A percentile compares a stretch with the other conserved stretches of the same genome.
Evolutionary conservation across 2,797 vertebrate genomes (phyloP).

Genomic region (Malurus splendens): DNA sequence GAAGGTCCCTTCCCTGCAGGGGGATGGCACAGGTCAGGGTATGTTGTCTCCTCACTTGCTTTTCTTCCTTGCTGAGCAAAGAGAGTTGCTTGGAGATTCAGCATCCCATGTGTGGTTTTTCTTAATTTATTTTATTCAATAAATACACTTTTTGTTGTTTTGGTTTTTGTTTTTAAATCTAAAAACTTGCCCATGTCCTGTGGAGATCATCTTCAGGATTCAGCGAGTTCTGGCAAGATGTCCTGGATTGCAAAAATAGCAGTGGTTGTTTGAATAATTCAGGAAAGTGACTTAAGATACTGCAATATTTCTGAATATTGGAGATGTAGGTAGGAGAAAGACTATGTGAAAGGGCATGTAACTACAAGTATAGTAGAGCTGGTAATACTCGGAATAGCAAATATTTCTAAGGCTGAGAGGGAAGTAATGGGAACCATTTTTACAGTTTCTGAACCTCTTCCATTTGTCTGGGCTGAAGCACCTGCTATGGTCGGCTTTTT

Average conservation of each 20-base stretch:
- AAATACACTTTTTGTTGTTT: no score
- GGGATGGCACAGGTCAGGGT: not conserved
- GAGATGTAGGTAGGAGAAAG: accelerated
- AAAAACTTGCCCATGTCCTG: accelerated
- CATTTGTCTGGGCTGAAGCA: not conserved
- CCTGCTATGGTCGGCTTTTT: not conserved
- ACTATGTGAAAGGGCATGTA: not conserved
- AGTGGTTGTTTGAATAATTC: not conserved
- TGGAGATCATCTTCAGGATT: not conserved
- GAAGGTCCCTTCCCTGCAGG: not conserved
- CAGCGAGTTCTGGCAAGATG: not conserved
- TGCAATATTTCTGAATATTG: not conserved
- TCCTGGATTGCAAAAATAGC: not conserved
- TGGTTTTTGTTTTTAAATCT: no score
- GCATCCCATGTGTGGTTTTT: not conserved
- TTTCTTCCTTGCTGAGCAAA: not conserved
- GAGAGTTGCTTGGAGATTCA: not conserved
- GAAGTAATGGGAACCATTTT: not conserved
- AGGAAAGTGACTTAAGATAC: not conserved
- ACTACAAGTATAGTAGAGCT: not conserved
- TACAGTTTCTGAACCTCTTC: not conserved
- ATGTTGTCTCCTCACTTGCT: not conserved
- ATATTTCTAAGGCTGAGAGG: not conserved
- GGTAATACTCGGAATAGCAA: not conserved
- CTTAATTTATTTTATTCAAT: no score